Evolutionary conservation across 1,140 invertebrate species (phyloP).

Genomic region (Linepithema humile): DNA sequence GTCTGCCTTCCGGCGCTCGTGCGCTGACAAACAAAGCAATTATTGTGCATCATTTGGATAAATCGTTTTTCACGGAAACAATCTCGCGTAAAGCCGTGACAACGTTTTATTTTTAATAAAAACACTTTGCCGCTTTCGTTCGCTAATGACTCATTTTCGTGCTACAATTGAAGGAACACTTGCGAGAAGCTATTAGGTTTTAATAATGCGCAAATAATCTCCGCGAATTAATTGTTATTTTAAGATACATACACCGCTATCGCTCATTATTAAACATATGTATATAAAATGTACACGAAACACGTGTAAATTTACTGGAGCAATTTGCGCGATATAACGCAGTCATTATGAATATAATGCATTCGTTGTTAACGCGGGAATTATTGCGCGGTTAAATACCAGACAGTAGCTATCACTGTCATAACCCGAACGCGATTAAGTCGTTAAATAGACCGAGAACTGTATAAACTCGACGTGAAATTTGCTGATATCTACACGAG

Average conservation of each 20-base stretch:
- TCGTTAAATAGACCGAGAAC: conserved; percentile 32
- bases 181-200: neutral
- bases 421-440: conserved; percentile 1
- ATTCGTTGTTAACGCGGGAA: conserved; percentile 5
- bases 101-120: neutral
- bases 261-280: neutral
- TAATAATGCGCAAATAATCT: neutral
- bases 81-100: too few relatives aligned
- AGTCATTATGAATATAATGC: conserved; percentile 7
- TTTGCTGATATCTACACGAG: conserved; percentile 10
- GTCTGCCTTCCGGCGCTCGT: neutral
- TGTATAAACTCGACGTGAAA: conserved; percentile 3
- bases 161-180: neutral
- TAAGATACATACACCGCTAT: too few relatives aligned
- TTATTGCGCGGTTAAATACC: neutral
- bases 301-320: neutral
- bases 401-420: conserved; percentile 26
- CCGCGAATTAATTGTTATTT: neutral
- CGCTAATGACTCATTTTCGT: neutral
- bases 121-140: neutral
- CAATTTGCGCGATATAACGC: neutral
- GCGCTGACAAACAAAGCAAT: conserved; percentile 26
- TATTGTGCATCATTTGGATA: conserved; percentile 9
- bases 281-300: neutral
- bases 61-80: neutral